A percentile compares a stretch with the other conserved stretches of the same genome.
These are phyloP conservation scores for Patella ulyssiponensis DNA, from an alignment of 2,888 invertebrate species.

Conservation along the genomic window DNA sequence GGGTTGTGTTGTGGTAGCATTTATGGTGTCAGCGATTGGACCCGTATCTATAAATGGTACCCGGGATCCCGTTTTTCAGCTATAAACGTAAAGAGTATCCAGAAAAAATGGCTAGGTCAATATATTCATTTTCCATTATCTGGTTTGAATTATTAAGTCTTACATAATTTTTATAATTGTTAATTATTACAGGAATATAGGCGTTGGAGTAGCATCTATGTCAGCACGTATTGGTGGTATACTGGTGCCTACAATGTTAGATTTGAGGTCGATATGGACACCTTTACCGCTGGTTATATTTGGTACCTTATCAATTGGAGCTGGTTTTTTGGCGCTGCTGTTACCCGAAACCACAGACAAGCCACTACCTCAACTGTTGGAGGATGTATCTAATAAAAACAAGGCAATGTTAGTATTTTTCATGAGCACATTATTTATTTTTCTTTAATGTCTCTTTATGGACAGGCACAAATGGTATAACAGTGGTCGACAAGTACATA, in stretches of 20 bases:
- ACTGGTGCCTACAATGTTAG: slow-evolving; percentile 47
- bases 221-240: slow-evolving; percentile 53
- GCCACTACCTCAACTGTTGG: slow-evolving; percentile 46
- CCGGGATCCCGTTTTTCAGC: too few relatives aligned
- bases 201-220: slow-evolving; percentile 50
- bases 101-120: neutral
- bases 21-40: too few relatives aligned
- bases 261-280: slow-evolving; percentile 25
- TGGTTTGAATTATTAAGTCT: neutral
- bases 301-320: slow-evolving; percentile 40
- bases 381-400: slow-evolving; percentile 32
- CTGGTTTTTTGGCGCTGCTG: slow-evolving; percentile 43
- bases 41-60: too few relatives aligned
- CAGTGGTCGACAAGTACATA: too few relatives aligned
- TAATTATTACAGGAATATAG: slow-evolving; percentile 44
- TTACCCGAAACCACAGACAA: slow-evolving; percentile 47
- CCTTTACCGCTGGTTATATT: slow-evolving; percentile 50
- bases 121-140: neutral
- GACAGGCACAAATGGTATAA: too few relatives aligned
- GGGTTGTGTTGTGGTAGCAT: too few relatives aligned
- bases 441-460: too few relatives aligned
- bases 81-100: too few relatives aligned
- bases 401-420: too few relatives aligned
- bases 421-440: too few relatives aligned
- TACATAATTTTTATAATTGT: neutral